Evolutionary conservation across 2,797 vertebrate species (phyloP).

Genomic region (Neolamprologus multifasciatus): DNA sequence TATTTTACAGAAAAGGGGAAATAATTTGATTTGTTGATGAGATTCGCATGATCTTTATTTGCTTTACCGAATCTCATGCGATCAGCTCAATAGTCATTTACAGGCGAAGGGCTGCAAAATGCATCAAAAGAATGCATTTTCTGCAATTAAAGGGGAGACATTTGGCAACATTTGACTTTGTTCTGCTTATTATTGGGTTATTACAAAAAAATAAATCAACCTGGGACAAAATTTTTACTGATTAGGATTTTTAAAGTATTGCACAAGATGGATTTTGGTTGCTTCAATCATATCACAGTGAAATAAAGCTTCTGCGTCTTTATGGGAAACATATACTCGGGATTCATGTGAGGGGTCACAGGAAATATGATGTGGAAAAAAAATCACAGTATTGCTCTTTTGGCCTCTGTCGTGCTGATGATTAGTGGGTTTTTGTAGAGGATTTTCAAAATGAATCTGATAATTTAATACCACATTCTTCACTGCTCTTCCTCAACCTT

Average conservation of each 20-base stretch:
- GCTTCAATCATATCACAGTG: background rate
- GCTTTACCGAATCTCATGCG: background rate
- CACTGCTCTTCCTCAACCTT: background rate
- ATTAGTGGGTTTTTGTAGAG: background rate
- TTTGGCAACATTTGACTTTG: background rate
- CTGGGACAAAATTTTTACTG: background rate
- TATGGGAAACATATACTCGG: accelerated
- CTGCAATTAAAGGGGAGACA: background rate
- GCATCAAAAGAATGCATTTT: background rate
- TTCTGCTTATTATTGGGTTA: background rate
- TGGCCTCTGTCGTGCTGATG: background rate
- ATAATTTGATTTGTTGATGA: background rate
- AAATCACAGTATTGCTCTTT: background rate
- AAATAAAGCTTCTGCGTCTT: background rate
- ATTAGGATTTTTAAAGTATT: accelerated
- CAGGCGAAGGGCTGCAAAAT: background rate
- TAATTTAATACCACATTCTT: background rate
- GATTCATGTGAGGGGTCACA: background rate
- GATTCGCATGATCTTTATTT: background rate
- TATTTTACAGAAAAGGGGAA: background rate
- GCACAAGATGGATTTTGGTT: accelerated
- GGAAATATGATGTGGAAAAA: background rate
- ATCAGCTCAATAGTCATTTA: background rate
- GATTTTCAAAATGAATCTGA: background rate
- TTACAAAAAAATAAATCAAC: background rate